phyloP scores from a whole-genome alignment of 2,113 vertebrate species.

The Dinomys branickii region DNA sequence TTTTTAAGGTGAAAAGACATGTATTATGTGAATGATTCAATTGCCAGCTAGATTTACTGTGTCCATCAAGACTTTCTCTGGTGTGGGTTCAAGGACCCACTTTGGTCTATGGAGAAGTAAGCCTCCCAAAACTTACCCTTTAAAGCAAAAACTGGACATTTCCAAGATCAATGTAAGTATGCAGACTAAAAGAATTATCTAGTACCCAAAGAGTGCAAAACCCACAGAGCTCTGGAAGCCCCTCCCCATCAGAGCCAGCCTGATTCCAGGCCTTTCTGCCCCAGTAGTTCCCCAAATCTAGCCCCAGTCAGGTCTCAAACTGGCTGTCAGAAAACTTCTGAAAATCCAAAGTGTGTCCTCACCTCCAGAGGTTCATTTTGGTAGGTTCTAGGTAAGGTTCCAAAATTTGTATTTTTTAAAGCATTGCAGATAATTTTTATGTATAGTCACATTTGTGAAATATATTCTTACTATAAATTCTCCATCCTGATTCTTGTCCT shows the following conservation, averaged over 20 bases:
- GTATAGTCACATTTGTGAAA: constrained; percentile 1
- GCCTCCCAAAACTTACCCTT: not conserved
- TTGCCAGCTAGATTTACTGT: not conserved
- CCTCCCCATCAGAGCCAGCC: not conserved
- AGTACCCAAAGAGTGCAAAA: not conserved
- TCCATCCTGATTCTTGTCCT: not conserved
- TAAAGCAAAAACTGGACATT: not conserved
- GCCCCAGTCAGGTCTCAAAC: not conserved
- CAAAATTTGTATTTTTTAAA: not conserved
- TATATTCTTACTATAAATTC: not conserved
- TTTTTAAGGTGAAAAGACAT: not conserved
- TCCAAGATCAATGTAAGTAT: not conserved
- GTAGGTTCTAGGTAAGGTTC: not conserved
- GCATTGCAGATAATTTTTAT: not conserved
- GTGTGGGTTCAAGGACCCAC: not conserved
- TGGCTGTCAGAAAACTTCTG: not conserved
- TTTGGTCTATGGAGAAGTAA: not conserved
- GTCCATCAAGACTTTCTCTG: not conserved
- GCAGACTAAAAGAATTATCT: not conserved
- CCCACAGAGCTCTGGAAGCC: not conserved
- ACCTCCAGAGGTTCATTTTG: not conserved
- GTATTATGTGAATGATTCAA: not conserved
- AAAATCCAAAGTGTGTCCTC: not conserved
- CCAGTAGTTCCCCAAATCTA: not conserved
- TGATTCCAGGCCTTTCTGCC: not conserved